Percentiles rank a stretch among this genome's conserved stretches.
phyloP scores from a whole-genome alignment of 2,797 vertebrate genomes.

The Neosalanx taihuensis region DNA sequence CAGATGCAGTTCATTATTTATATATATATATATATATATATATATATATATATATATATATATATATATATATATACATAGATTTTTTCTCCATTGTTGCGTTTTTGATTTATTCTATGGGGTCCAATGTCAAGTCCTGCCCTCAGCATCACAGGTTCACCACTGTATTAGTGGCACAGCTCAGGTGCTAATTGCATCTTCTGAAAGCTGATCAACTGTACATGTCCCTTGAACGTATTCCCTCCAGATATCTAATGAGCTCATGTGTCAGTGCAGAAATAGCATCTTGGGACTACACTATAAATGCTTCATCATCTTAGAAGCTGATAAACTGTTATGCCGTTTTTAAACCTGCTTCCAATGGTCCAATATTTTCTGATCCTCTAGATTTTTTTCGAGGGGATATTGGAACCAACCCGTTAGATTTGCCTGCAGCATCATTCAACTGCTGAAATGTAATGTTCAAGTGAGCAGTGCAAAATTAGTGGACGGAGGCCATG shows the following conservation, averaged over 20 bases:
- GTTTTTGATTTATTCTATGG: background rate
- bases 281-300: background rate
- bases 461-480: no score
- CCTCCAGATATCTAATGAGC: background rate
- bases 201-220: background rate
- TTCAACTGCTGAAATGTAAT: no score
- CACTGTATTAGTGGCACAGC: background rate
- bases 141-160: conserved; percentile 10
- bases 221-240: no score
- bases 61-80: conserved; percentile 13
- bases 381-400: no score
- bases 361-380: no score
- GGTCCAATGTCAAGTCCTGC: conserved; percentile 29
- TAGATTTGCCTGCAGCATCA: no score
- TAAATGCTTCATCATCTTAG: background rate
- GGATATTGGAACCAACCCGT: no score
- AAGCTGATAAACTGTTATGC: background rate
- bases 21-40: conserved; percentile 11
- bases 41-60: no score
- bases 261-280: background rate
- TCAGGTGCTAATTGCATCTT: background rate
- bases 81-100: conserved; percentile 6
- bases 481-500: no score
- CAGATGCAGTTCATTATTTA: conserved; percentile 30
- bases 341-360: no score